Base-by-base conservation (phyloP, 2,888 invertebrate species). In the Drosophila ustulata region DNA sequence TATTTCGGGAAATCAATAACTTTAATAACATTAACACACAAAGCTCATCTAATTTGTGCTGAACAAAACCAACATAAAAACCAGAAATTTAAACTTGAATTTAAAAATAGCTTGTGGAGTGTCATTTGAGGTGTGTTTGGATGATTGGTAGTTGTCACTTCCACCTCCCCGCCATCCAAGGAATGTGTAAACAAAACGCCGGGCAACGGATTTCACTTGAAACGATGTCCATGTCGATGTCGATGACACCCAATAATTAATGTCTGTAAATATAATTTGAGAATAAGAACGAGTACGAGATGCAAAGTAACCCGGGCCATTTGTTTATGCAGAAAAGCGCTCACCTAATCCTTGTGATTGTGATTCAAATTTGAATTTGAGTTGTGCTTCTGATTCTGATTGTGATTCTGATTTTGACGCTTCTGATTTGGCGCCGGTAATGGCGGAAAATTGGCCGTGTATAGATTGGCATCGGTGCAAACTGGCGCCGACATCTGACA, bases 361-460 rank as follows among this genome's bases (percentile, higher is more conserved):
- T 41, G 41, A 56, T 56, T 39, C 8, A n/a, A n/a, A n/a, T n/a
- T n/a, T n/a, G n/a, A n/a, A n/a, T n/a, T n/a, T n/a, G n/a, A n/a
- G n/a, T n/a, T n/a, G n/a, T n/a, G n/a, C n/a, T n/a, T n/a, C n/a
- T n/a, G n/a, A n/a, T n/a, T n/a, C n/a, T 45, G 45, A 57, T 57
- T 45, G 13, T 43, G n/a, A 30, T 59, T 59, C 26, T 59, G 26
- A 23, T 49, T 61, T 4, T 59, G 32, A n/a, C 64, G 78, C 47
- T 61, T 66, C 28, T 62, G 75, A 59, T 75, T 67, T 45, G 80
- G 80, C 6, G 47, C 41, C 32, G 80, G 80, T 37, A 82, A 39
- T 3, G 80, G 72, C 13, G 80, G 80, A 66, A 80, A 80, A n/a
- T 79, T 64, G 7, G 43, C 45, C 25, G 55, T 66, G 58, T 72